Evolutionary conservation across 2,797 vertebrate genomes (phyloP), one percentile per base, ranked within the genome.

Genomic region (Acipenser ruthenus): DNA sequence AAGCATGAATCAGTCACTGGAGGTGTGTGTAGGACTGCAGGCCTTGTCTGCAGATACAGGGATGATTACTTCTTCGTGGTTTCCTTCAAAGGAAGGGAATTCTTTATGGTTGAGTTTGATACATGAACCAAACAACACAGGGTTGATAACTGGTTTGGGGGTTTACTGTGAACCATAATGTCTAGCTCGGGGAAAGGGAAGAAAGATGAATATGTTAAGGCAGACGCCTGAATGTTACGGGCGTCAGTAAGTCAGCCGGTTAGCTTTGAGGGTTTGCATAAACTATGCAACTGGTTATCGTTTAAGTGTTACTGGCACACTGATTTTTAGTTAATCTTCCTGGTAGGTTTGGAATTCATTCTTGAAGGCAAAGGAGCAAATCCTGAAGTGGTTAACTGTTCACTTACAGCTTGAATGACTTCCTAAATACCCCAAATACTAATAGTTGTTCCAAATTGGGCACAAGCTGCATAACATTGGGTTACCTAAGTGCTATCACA

Each of bases 41-140:
- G 74, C 75, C 65, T 74, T 84, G 82, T 86, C 84, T 85, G 83
- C 80, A 92, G 89, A 88, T 82, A 81, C 89, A 84, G 78, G 75
- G 79, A 65, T 70, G 80, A 83, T 82, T 80, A 77, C 88, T 92
- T 91, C 91, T 90, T 93, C 94, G 91, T 74, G 92, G 91, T 88
- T 89, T 85, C 79, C 82, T 86, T 93, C 85, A 87, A 89, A 93
- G 83, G 83, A 81, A 86, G 82, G 86, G 80, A 67, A 66, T 91
- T 89, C 85, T 81, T 82, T 81, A 69, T 1, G 60, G 71, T 70
- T 77, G 72, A 83, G 77, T 75, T 77, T 77, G 72, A 72, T 66
- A 71, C 77, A 73, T 68, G 76, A 78, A 75, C 67, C 64, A 71
- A 79, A 76, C 62, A 67, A 73, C 75, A 75, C 75, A 70, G 68